A percentile compares a stretch with the other conserved stretches of the same genome.
Conservation (phyloP, 2,888 invertebrate genomes). For the Heliconius charithonia region DNA sequence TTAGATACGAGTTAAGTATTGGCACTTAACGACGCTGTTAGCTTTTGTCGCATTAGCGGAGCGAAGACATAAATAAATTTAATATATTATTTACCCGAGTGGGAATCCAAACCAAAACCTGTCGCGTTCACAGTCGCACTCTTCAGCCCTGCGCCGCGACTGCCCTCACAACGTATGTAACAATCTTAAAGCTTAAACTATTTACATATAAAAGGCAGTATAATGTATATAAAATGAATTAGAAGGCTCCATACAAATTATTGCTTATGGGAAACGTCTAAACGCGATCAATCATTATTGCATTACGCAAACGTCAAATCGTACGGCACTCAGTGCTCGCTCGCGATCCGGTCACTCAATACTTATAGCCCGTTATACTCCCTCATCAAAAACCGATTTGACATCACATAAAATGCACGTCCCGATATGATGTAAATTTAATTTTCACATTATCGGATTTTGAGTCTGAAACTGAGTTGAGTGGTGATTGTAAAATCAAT, state of each 20-base stretch:
- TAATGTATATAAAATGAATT: not conserved
- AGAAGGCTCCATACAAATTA: not conserved
- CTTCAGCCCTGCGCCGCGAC: too few species aligned
- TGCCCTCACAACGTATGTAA: not conserved
- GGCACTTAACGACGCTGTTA: too few species aligned
- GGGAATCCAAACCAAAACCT: too few species aligned
- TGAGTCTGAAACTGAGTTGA: conserved; percentile 30
- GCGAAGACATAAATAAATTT: too few species aligned
- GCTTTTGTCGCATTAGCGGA: too few species aligned
- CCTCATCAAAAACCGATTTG: conserved; percentile 36
- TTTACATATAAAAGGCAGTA: not conserved
- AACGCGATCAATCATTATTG: conserved; percentile 21
- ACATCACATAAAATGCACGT: conserved; percentile 36
- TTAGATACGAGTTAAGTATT: too few species aligned
- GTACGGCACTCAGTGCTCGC: conserved; percentile 21
- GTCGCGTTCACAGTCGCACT: too few species aligned
- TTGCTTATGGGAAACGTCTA: conserved; percentile 3
- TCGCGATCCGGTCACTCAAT: conserved; percentile 29
- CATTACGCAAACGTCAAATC: conserved; percentile 28
- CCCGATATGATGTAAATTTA: conserved; percentile 32
- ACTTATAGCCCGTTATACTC: conserved; percentile 26
- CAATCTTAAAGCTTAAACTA: not conserved
- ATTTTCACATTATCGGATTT: conserved; percentile 35
- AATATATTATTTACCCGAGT: too few species aligned
- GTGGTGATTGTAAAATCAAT: conserved; percentile 35